Conservation (phyloP, 2,797 vertebrate genomes). For the Ptychadena robeensis region DNA sequence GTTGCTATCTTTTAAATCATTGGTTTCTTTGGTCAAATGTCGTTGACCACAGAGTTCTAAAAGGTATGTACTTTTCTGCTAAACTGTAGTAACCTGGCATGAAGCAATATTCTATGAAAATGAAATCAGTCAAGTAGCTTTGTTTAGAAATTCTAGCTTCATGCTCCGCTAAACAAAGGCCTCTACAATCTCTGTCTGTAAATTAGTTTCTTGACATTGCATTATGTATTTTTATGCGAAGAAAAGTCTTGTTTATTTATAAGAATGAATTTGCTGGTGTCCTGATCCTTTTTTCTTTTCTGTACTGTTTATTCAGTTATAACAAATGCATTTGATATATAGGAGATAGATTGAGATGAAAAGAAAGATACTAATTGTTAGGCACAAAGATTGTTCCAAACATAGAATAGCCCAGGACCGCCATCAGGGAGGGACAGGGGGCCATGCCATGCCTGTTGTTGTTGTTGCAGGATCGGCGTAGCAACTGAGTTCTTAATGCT, state of each 20-base stretch:
- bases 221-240: neutral
- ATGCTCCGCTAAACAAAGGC: neutral
- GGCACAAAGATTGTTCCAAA: neutral
- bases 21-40: neutral
- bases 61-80: neutral
- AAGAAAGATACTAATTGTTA: too few relatives aligned
- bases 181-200: neutral
- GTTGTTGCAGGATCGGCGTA: too few relatives aligned
- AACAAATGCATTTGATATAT: neutral
- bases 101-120: neutral
- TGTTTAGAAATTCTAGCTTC: neutral
- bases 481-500: too few relatives aligned
- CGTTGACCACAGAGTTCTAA: neutral
- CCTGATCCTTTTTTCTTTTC: neutral
- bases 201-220: neutral
- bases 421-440: too few relatives aligned
- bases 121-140: neutral
- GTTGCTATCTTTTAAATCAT: neutral
- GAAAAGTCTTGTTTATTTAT: neutral
- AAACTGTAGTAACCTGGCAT: slow-evolving; percentile 1
- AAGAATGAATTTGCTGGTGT: neutral
- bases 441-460: too few relatives aligned
- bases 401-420: too few relatives aligned
- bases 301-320: neutral
- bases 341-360: neutral